Base-by-base conservation (phyloP, 2,888 invertebrate genomes). In the Deilephila porcellus region DNA sequence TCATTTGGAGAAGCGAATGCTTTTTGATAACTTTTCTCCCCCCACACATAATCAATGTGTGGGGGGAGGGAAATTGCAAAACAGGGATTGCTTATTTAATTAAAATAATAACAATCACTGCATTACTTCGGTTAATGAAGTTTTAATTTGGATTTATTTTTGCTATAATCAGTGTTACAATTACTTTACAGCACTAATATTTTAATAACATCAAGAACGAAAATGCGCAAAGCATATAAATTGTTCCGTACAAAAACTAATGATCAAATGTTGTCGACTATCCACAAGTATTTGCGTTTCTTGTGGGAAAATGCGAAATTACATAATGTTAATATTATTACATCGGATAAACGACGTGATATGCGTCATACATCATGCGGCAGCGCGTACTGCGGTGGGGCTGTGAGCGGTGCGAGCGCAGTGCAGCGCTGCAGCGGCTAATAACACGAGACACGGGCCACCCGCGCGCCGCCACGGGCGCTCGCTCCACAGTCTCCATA, bases 261-360 rank as follows among this genome's bases (percentile, higher is more conserved):
- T 8, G 37, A 32, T 45, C 45, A 52, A 45, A 67, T 52, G 52
- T 52, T 67, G 67, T 45, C 14, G 17, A 37, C 64, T 20, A 64
- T 20, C 3, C 37, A 60, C 60, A 20, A 6, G 56, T 45, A 25
- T 67, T 52, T 67, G 67, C 25, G 67, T 67, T 45, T 56, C 56
- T 56, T 67, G 67, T 67, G 67, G 67, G 67, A 67, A 67, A 52
- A 67, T 67, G 67, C 67, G 25, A 67, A 52, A 67, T 67, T 45
- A 67, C 67, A 67, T 52, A 67, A 67, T 67, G 67, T 67, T 56
- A 56, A 56, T 56, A 56, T 52, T 67, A 20, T 52, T 45, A 67
- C 67, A 67, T 67, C 45, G 67, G 67, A 67, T 67, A 52, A 45
- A 52, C 67, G 67, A 67, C 45, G 45, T 67, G 67, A 67, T 67